A percentile compares a stretch with the other conserved stretches of the same genome.
Conservation (phyloP, 2,888 invertebrate species). For the Sphaerophoria rueppellii region DNA sequence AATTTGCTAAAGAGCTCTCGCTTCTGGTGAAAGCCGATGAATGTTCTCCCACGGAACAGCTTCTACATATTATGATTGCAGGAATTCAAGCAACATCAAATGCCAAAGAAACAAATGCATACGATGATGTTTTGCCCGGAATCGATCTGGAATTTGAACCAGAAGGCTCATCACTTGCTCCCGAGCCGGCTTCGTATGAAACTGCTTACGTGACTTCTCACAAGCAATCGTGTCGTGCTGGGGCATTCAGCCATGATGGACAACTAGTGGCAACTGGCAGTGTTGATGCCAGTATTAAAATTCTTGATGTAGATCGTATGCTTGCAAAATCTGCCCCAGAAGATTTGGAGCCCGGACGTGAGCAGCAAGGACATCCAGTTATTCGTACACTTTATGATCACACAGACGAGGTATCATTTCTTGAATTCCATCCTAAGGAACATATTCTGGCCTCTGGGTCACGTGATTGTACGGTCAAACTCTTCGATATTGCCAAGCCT, state of each 20-base stretch:
- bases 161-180: constrained; percentile 95
- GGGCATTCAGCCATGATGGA: constrained; percentile 97
- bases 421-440: constrained; percentile 98
- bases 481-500: constrained; percentile 99
- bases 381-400: constrained; percentile 97
- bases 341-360: constrained; percentile 91
- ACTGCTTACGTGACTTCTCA: constrained; percentile 99
- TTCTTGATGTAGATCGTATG: constrained; percentile 99
- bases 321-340: constrained; percentile 98
- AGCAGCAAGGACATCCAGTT: constrained; percentile 98
- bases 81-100: constrained; percentile 92
- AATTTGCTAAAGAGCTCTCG: constrained; percentile 93
- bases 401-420: constrained; percentile 97
- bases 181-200: constrained; percentile 98
- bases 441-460: constrained; percentile 98
- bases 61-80: constrained; percentile 92
- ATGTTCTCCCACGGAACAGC: constrained; percentile 97
- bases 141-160: constrained; percentile 97
- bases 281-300: constrained; percentile 99
- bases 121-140: constrained; percentile 81
- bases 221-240: constrained; percentile 97
- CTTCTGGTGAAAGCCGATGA: constrained; percentile 94
- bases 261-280: constrained; percentile 98
- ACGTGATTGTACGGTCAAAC: constrained; percentile 95
- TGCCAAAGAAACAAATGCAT: constrained; percentile 84